These are phyloP conservation scores for Pangasianodon hypophthalmus DNA, from an alignment of 2,113 vertebrate genomes.

Conservation along the genomic window DNA sequence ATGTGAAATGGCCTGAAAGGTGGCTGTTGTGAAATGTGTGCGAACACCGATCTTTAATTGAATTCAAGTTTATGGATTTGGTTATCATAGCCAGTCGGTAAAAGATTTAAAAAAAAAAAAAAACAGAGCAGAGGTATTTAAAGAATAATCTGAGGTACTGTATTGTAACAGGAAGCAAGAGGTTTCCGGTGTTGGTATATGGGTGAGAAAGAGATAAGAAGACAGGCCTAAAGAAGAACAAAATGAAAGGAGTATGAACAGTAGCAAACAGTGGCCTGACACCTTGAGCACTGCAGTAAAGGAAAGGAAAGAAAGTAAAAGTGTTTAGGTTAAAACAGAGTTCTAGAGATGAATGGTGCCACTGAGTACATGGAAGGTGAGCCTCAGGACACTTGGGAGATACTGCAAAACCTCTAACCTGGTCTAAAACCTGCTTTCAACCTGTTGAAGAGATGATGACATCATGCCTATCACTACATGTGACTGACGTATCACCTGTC, in stretches of 20 bases:
- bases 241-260: slow-evolving; percentile 29
- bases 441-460: not conserved
- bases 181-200: slow-evolving; percentile 69
- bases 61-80: slow-evolving; percentile 17
- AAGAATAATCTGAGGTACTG: slow-evolving; percentile 63
- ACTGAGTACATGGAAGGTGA: not conserved
- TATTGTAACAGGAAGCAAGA: slow-evolving; percentile 65
- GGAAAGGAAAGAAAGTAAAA: not conserved
- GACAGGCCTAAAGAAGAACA: slow-evolving; percentile 28
- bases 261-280: slow-evolving; percentile 37
- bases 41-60: not conserved
- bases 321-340: not conserved
- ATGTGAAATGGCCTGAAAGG: not conserved
- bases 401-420: not conserved
- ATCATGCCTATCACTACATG: not conserved
- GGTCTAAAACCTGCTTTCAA: not conserved
- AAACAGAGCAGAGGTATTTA: slow-evolving; percentile 29
- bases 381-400: not conserved
- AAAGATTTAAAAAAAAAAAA: slow-evolving; percentile 39
- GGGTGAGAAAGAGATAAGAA: slow-evolving; percentile 64
- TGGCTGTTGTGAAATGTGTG: not conserved
- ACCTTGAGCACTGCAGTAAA: slow-evolving; percentile 10
- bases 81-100: not conserved
- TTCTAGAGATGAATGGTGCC: not conserved
- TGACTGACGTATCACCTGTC: not conserved